Evolutionary conservation across 2,113 vertebrate genomes (phyloP).

Genomic region (Pluvialis apricaria): DNA sequence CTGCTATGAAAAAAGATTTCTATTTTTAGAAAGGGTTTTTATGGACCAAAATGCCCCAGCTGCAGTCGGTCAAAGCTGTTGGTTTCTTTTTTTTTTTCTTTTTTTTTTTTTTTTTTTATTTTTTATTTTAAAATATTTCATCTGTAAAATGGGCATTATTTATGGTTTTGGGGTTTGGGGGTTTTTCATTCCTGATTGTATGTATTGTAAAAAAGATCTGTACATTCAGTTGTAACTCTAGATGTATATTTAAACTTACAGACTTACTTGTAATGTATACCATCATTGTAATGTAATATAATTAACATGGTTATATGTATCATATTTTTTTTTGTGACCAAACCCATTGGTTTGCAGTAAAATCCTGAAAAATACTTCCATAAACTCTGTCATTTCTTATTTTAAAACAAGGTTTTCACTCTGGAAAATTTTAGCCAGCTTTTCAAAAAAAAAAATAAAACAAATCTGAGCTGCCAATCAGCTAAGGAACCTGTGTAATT

Average conservation of each 20-base stretch:
- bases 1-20: conserved; percentile 82
- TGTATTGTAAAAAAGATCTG: conserved; percentile 93
- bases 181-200: conserved; percentile 89
- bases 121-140: conserved; percentile 65
- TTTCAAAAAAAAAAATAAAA: not conserved
- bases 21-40: conserved; percentile 87
- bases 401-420: not conserved
- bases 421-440: not conserved
- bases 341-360: conserved; percentile 96
- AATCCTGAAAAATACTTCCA: conserved; percentile 75
- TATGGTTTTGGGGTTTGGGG: conserved; percentile 71
- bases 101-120: conserved; percentile 36
- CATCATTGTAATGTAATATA: conserved; percentile 94
- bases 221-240: conserved; percentile 92
- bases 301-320: conserved; percentile 90
- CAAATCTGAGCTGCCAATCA: not conserved
- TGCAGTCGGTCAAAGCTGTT: conserved; percentile 75
- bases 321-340: conserved; percentile 84
- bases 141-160: conserved; percentile 82
- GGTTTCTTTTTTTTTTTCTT: conserved; percentile 68
- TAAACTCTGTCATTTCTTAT: not conserved
- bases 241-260: conserved; percentile 95
- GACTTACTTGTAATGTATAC: conserved; percentile 83
- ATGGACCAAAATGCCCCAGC: conserved; percentile 84
- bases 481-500: not conserved